Evolutionary conservation across 2,888 invertebrate genomes (phyloP).

Genomic region (Metopia argyrocephala): DNA sequence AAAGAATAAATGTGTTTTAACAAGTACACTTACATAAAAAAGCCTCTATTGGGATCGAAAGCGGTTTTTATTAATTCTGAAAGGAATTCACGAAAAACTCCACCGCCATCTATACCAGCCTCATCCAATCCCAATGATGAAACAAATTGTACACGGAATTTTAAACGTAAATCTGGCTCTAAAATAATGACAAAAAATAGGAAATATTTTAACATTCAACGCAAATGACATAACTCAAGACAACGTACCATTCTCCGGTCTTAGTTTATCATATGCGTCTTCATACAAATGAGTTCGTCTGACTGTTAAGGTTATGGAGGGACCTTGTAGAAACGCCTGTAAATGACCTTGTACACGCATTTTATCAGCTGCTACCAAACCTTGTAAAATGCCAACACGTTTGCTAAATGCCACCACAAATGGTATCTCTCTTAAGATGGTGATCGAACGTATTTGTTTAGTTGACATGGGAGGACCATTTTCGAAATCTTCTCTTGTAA

Average conservation of each 20-base stretch:
- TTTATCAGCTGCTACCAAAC: slow-evolving; percentile 80
- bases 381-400: slow-evolving; percentile 90
- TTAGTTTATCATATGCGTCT: slow-evolving; percentile 96
- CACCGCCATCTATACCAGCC: slow-evolving; percentile 98
- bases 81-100: slow-evolving; percentile 96
- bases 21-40: slow-evolving; percentile 82
- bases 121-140: slow-evolving; percentile 95
- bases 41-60: slow-evolving; percentile 97
- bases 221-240: background rate
- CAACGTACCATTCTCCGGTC: slow-evolving; percentile 89
- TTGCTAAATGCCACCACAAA: slow-evolving; percentile 96
- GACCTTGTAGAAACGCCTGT: slow-evolving; percentile 86
- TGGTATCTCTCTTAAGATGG: slow-evolving; percentile 94
- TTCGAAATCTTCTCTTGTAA: slow-evolving; percentile 82
- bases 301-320: slow-evolving; percentile 87
- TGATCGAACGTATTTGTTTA: slow-evolving; percentile 91
- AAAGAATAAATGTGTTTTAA: background rate
- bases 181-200: slow-evolving; percentile 64
- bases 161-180: slow-evolving; percentile 92
- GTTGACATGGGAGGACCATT: slow-evolving; percentile 91
- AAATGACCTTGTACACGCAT: slow-evolving; percentile 85
- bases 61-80: slow-evolving; percentile 95
- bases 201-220: background rate
- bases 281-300: slow-evolving; percentile 97
- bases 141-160: slow-evolving; percentile 92